Evolutionary conservation across 2,797 vertebrate genomes (phyloP), one percentile per base, ranked within the genome.

Genomic region (Malacoraja senta): DNA sequence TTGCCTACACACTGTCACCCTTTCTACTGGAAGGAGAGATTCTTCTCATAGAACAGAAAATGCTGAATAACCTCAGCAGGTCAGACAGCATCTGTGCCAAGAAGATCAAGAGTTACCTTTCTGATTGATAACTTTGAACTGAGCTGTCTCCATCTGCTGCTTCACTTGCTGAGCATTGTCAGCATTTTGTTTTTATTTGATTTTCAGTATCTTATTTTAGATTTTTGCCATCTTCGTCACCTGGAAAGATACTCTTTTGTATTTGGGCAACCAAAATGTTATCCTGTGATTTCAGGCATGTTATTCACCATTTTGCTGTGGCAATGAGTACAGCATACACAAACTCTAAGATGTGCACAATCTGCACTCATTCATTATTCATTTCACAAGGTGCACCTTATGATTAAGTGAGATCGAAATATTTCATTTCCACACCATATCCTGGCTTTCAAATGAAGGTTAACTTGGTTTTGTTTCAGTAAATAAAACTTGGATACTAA

Each of bases 391-490:
- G 38, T 92, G n/a, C 63, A 74, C 26, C 71, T 76, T 92, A 8
- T 24, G 26, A 26, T 15, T 44, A 44, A 44, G 35, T 68, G 35
- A 10, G 32, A 76, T 10, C n/a, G 8, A 1, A 72, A 65, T 58
- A 26, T 29, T 92, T 92, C 44, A 92, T 92, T 92, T 74, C 24
- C 90, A 92, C 44, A 53, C 35, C 71, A n/a, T 29, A 29, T 29
- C 72, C 76, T 92, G 65, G 44, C 12, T 74, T 91, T 74, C 35
- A 7, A 91, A 93, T 94, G 94, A 95, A 94, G 93, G 93, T 79
- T 94, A 94, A 68, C 93, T 92, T 72, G 29, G 61, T 63, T 61
- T 84, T 61, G 58, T 58, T 13, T 32, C 3, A 26, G 68, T 26
- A 74, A 74, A 74, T 74, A 72, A 72, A 8, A 35, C 15, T n/a